Conservation (phyloP, 2,888 invertebrate genomes). For the Meta bourneti region DNA sequence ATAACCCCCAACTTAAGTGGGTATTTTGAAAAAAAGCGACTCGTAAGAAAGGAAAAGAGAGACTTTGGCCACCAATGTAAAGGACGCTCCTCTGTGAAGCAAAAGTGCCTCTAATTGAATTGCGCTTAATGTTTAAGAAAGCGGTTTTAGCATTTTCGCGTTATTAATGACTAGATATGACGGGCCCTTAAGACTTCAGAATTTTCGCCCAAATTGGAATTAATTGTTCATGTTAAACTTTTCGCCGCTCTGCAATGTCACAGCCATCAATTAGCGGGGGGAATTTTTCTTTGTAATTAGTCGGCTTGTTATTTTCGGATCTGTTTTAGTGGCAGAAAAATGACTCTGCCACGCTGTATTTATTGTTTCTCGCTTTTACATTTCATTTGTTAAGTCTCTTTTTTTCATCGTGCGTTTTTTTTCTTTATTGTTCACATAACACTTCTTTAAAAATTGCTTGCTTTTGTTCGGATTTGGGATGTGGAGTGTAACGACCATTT, state of each 20-base stretch:
- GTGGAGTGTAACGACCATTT: neutral
- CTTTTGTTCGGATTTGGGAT: neutral
- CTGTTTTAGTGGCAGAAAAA: conserved; percentile 28
- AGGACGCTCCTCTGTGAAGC: conserved; percentile 55
- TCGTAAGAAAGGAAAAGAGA: conserved; percentile 29
- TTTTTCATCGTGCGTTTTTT: neutral
- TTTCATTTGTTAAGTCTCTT: neutral
- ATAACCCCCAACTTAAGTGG: conserved; percentile 66
- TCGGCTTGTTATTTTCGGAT: conserved; percentile 41
- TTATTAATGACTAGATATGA: conserved; percentile 75
- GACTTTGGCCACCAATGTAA: conserved; percentile 33
- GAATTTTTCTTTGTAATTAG: conserved; percentile 69
- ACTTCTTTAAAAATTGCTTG: neutral
- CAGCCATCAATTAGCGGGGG: conserved; percentile 60
- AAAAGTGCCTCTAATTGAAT: conserved; percentile 76
- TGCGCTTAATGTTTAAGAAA: conserved; percentile 74
- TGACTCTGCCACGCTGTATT: neutral
- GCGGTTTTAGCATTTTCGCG: conserved; percentile 73
- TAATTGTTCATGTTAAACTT: conserved; percentile 76
- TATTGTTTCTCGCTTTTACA: neutral
- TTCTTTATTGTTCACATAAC: neutral
- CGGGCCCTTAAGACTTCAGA: conserved; percentile 72
- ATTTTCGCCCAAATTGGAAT: conserved; percentile 73
- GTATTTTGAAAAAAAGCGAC: conserved; percentile 57
- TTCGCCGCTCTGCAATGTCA: conserved; percentile 68